These are phyloP conservation scores for Aegithalos caudatus DNA, from an alignment of 2,113 vertebrate species.

Conservation along the genomic window DNA sequence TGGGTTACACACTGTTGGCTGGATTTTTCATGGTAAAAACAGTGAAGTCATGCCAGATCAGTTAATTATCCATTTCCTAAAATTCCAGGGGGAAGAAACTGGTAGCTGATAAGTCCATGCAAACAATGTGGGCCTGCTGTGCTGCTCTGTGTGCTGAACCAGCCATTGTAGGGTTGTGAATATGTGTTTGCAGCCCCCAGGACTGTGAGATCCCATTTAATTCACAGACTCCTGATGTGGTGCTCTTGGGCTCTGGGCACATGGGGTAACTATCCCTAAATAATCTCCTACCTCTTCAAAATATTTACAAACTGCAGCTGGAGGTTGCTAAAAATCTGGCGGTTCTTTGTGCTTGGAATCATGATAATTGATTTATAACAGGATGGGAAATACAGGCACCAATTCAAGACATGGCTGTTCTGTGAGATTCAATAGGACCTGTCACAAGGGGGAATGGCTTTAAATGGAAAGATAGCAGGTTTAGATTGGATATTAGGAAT, in stretches of 20 bases:
- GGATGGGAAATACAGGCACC: background rate
- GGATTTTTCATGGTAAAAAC: background rate
- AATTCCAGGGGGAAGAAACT: background rate
- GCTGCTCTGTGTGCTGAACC: background rate
- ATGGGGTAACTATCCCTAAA: background rate
- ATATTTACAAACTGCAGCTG: background rate
- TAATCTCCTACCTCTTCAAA: background rate
- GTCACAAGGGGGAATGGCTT: background rate
- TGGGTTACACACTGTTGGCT: background rate
- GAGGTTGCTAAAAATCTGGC: background rate
- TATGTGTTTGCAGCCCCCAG: background rate
- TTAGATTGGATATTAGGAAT: background rate
- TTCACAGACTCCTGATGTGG: background rate
- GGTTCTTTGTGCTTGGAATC: background rate
- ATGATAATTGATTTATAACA: accelerated
- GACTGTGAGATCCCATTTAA: background rate
- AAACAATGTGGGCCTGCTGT: background rate
- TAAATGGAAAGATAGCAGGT: background rate
- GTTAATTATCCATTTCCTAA: background rate
- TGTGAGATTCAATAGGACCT: background rate
- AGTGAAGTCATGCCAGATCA: background rate
- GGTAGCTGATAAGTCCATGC: background rate
- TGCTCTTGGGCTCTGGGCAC: background rate
- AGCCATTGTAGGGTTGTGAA: accelerated
- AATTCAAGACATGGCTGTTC: accelerated